These are phyloP conservation scores for Dasysyrphus tricinctus DNA, from an alignment of 2,888 invertebrate genomes.

Conservation along the genomic window DNA sequence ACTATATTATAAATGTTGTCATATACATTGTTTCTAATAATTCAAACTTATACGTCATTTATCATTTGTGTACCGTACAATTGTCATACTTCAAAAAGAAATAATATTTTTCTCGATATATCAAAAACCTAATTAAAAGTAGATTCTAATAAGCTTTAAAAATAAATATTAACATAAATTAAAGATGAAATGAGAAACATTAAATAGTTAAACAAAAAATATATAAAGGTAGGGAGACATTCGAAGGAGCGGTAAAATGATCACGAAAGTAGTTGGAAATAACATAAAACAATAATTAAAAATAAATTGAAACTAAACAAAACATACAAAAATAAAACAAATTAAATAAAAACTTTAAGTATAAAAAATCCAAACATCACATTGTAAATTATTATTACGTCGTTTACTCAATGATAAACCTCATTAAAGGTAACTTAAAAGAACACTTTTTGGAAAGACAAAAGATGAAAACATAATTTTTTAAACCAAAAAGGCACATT, in stretches of 20 bases:
- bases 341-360: slow-evolving; percentile 11
- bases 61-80: no score
- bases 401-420: no score
- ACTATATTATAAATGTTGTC: no score
- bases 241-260: slow-evolving; percentile 65
- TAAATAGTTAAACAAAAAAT: slow-evolving; percentile 37
- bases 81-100: no score
- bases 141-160: not conserved
- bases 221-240: slow-evolving; percentile 28
- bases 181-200: slow-evolving; percentile 48
- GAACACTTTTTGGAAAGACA: no score
- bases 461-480: no score
- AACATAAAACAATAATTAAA: slow-evolving; percentile 52
- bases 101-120: no score
- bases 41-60: no score
- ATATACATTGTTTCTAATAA: no score
- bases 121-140: not conserved
- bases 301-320: slow-evolving; percentile 19
- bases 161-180: slow-evolving; percentile 42
- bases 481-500: no score
- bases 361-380: not conserved
- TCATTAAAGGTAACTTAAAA: no score
- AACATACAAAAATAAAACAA: slow-evolving; percentile 34
- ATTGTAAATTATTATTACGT: not conserved
- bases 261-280: slow-evolving; percentile 63